A percentile compares a stretch with the other conserved stretches of the same genome.
Evolutionary conservation across 2,797 vertebrate genomes (phyloP).

Genomic region (Catamblyrhynchus diadema): DNA sequence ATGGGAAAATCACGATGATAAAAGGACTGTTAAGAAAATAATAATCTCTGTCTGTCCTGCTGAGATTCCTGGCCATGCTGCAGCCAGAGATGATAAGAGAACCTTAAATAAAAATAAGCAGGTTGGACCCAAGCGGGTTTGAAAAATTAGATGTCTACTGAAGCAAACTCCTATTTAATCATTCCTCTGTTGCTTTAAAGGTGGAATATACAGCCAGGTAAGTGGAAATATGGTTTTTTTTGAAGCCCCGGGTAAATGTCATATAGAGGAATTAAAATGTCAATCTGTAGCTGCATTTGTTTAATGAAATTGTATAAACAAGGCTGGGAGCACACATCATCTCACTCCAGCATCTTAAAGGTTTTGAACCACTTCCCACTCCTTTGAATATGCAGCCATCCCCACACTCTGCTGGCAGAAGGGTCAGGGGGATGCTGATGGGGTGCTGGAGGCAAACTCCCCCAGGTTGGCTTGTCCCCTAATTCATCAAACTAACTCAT

Average conservation of each 20-base stretch:
- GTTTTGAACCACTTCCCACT: background rate
- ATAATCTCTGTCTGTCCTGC: background rate
- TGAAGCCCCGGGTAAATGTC: conserved; percentile 4
- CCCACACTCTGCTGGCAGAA: background rate
- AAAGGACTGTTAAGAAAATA: background rate
- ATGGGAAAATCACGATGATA: background rate
- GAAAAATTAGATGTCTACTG: background rate
- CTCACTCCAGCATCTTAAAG: background rate
- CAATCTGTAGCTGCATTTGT: conserved; percentile 15
- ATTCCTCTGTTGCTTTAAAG: background rate
- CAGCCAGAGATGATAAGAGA: background rate
- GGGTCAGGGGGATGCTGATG: background rate
- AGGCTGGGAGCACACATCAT: background rate
- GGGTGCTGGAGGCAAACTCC: background rate
- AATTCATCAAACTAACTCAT: background rate
- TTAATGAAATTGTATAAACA: conserved; percentile 16
- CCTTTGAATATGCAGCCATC: background rate
- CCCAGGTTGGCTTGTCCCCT: background rate
- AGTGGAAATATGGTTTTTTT: conserved; percentile 5
- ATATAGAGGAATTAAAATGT: conserved; percentile 16
- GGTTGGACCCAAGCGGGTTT: background rate
- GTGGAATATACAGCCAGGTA: background rate
- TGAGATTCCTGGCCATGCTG: background rate
- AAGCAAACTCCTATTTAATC: background rate
- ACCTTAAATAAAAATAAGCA: background rate